Base-by-base conservation (phyloP, 2,888 invertebrate genomes). In the Brachycybe producta region DNA sequence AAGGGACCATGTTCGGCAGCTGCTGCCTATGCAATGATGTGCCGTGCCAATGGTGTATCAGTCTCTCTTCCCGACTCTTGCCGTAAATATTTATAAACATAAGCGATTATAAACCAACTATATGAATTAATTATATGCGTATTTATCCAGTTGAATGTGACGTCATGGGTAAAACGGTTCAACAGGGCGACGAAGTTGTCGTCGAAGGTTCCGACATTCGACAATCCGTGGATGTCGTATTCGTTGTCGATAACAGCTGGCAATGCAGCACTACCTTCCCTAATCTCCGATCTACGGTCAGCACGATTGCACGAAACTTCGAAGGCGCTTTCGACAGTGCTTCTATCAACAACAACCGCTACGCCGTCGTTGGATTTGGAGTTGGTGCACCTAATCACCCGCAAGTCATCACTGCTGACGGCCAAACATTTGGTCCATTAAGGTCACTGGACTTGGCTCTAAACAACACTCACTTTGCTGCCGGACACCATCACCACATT, bases 191-290 rank as follows among this genome's bases (percentile, higher is more conserved):
- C 54, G 58, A 60, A 23, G 58, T 57, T 13, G 69, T 65, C 15
- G 80, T 79, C 64, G 75, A 75, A 45, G 70, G 79, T 0, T 79
- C 79, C 59, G 63, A 75, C 26, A 84, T 84, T 1, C 74, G 73
- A 54, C 80, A 80, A 54, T 75, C 84, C 55, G 88, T 85, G 1
- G 91, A 91, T 62, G 72, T 91, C 51, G 70, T 91, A 0, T 72
- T 91, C 49, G 73, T 82, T 1, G 75, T 90, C 8, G 88, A 91
- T 59, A 75, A 78, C 54, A 61, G 62, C 7, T 45, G 45, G 45
- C 48, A 58, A 8, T 70, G 70, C 57, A 67, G 67, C 57, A 47
- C 27, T 19, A 42, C 47, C 19, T 45, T 49, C 32, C 49, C 28
- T 5, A 51, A 52, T 7, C 42, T 56, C 15, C 40, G 49, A 2